Evolutionary conservation across 2,797 vertebrate species (phyloP).

Genomic region (Coluber constrictor): DNA sequence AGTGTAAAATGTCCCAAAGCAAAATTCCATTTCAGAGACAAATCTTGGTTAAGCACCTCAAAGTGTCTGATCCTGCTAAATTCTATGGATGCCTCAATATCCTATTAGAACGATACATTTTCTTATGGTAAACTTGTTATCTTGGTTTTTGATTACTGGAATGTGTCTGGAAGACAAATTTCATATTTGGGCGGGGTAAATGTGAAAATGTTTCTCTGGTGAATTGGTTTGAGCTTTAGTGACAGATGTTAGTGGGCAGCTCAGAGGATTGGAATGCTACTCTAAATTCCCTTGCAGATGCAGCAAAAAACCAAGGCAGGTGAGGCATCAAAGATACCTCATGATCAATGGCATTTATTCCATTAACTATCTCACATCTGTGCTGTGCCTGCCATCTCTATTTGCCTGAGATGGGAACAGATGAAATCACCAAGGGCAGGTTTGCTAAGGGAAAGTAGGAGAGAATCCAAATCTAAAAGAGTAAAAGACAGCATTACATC

Average conservation of each 20-base stretch:
- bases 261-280: slow-evolving; percentile 39
- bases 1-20: background rate
- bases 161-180: slow-evolving; percentile 47
- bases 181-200: slow-evolving; percentile 41
- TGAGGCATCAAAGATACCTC: slow-evolving; percentile 24
- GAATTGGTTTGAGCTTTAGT: slow-evolving; percentile 36
- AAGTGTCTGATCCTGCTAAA: background rate
- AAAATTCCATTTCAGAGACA: background rate
- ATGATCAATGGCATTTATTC: slow-evolving; percentile 15
- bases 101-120: background rate
- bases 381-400: slow-evolving; percentile 5
- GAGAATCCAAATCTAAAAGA: slow-evolving; percentile 13
- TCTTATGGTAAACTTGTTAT: slow-evolving; percentile 22
- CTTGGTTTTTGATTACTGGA: slow-evolving; percentile 43
- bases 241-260: slow-evolving; percentile 46
- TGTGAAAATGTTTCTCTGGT: slow-evolving; percentile 39
- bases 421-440: slow-evolving; percentile 17
- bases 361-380: background rate
- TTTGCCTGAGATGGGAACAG: slow-evolving; percentile 21
- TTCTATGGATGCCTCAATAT: slow-evolving; percentile 3
- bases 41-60: background rate
- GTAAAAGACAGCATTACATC: slow-evolving; percentile 31
- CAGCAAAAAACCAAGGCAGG: slow-evolving; percentile 37
- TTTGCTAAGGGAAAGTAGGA: background rate
- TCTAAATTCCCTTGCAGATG: slow-evolving; percentile 27